A percentile compares a stretch with the other conserved stretches of the same genome.
phyloP scores from a whole-genome alignment of 2,888 invertebrate species.

The Pseudococcus viburni region DNA sequence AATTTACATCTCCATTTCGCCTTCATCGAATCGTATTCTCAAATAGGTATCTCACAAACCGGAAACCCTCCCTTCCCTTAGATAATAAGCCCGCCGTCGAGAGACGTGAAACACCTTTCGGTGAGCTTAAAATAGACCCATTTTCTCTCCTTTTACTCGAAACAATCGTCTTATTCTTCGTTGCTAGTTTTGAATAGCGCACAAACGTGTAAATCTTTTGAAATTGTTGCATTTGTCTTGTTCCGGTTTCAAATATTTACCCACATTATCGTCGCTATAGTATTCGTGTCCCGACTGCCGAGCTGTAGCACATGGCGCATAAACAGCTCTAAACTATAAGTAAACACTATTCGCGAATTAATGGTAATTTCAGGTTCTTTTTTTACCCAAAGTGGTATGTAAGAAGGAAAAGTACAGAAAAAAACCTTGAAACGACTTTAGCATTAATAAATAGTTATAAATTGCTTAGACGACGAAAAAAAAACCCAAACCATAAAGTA shows the following conservation, averaged over 20 bases:
- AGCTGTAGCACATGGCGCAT: conserved; percentile 17
- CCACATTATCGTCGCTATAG: background rate
- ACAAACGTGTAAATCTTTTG: background rate
- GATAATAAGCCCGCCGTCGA: background rate
- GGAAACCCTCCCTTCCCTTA: background rate
- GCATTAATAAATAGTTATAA: conserved; percentile 57
- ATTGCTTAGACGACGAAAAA: conserved; percentile 46
- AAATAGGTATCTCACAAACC: background rate
- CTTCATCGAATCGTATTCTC: background rate
- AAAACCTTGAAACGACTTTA: conserved; percentile 39
- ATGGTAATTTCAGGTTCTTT: conserved; percentile 52
- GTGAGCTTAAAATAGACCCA: too few relatives aligned
- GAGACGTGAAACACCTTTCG: background rate
- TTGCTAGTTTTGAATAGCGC: background rate
- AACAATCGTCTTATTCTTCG: background rate
- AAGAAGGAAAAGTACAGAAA: conserved; percentile 8
- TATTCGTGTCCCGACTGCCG: background rate
- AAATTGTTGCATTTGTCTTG: conserved; percentile 27
- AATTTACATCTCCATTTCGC: background rate
- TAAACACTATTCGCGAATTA: conserved; percentile 46
- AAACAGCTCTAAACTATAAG: conserved; percentile 19
- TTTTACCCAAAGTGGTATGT: conserved; percentile 15
- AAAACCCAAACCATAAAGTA: conserved; percentile 32
- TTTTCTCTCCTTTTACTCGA: background rate
- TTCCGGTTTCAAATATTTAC: conserved; percentile 34